These are phyloP conservation scores for Venturia canescens DNA, from an alignment of 1,140 invertebrate species.

Conservation along the genomic window DNA sequence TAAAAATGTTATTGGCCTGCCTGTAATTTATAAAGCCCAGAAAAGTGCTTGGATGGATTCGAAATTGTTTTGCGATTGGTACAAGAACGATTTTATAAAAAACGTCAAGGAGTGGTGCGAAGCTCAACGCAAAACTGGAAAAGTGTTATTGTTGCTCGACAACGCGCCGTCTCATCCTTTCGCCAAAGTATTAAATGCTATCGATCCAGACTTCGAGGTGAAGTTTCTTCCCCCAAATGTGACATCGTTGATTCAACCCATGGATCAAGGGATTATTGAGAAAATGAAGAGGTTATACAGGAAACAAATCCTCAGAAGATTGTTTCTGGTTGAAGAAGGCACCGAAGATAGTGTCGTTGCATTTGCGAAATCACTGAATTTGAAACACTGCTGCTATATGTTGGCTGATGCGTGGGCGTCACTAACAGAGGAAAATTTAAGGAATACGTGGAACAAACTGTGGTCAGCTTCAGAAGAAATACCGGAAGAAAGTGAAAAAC, in stretches of 20 bases:
- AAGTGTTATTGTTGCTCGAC: constrained; percentile 74
- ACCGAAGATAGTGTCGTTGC: constrained; percentile 37
- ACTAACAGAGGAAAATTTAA: constrained; percentile 62
- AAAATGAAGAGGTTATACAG: constrained; percentile 57
- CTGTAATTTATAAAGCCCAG: constrained; percentile 52
- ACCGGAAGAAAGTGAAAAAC: constrained; percentile 23
- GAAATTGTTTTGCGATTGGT: constrained; percentile 63
- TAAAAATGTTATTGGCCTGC: constrained; percentile 57
- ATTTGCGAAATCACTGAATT: constrained; percentile 52
- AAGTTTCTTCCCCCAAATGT: constrained; percentile 69
- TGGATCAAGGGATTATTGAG: constrained; percentile 74
- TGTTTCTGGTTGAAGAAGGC: constrained; percentile 47
- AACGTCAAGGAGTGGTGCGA: constrained; percentile 57
- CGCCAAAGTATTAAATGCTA: constrained; percentile 59
- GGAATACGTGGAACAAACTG: constrained; percentile 65
- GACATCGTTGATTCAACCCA: constrained; percentile 70
- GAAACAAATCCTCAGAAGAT: constrained; percentile 50
- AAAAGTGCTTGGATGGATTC: constrained; percentile 61
- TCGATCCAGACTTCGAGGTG: constrained; percentile 47
- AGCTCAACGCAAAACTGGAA: constrained; percentile 59
- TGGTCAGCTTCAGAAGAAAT: neutral
- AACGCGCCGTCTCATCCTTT: constrained; percentile 72
- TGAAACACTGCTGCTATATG: constrained; percentile 62
- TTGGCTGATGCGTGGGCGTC: constrained; percentile 66
- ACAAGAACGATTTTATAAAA: constrained; percentile 61